Evolutionary conservation across 2,113 vertebrate genomes (phyloP), one percentile per base, ranked within the genome.

Genomic region (Sitta europaea): DNA sequence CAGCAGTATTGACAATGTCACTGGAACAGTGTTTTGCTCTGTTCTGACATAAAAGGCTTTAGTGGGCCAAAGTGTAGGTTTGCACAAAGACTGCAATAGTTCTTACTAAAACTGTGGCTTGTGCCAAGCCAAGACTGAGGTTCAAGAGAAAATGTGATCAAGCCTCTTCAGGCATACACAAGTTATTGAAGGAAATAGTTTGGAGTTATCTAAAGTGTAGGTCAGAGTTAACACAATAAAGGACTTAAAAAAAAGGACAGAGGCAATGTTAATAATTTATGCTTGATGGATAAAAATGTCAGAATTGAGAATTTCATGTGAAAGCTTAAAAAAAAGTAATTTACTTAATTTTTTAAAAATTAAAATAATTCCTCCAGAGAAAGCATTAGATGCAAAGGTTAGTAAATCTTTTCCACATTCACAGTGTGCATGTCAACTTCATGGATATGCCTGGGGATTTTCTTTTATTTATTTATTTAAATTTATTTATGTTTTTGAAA

Each of bases 61-160:
- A 70, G 57, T 12, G 14, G 12, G 8, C 4, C 11, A 31, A 1
- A 22, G 14, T 0, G 0, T 17, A 36, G 29, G 50, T 63, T 89
- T 85, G 71, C 16, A 71, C 18, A 74, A 70, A 59, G 21, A 51
- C 48, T 84, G 20, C 27, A 38, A 51, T 9, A 48, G 28, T 9
- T 48, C 85, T 79, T 65, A 65, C 72, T 83, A 43, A 73, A 72
- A 36, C 50, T 82, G 31, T 53, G 28, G 14, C 36, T 75, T 68
- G n/a, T 55, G n/a, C 20, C 12, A 72, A 82, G 17, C 8, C 27
- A n/a, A 85, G 74, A 45, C 23, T 53, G 43, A 80, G 25, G 25
- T 31, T 87, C 20, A 81, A 77, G 16, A 43, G 19, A 31, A 93
- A 67, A 72, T 67, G n/a, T 63, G 57, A 51, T 55, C 40, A 85